Base-by-base conservation (phyloP, 2,113 vertebrate species). In the Poeciliopsis prolifica region DNA sequence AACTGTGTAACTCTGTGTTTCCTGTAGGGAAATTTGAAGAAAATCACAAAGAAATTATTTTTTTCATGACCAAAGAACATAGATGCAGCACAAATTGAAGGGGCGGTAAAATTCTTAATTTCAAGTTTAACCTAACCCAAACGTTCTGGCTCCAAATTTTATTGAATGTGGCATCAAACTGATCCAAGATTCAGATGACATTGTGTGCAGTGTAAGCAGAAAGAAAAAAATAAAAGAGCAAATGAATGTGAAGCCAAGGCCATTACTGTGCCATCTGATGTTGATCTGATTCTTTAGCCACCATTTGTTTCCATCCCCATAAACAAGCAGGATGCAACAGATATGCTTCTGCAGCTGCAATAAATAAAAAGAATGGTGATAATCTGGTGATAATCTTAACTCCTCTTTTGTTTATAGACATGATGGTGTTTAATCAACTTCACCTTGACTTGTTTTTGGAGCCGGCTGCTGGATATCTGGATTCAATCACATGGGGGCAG, bases 141-240 rank as follows among this genome's bases (percentile, higher is more conserved):
- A 73, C 15, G 0, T 79, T 84, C 78, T 79, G 48, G 81, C 48
- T 63, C 77, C 75, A 80, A 79, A 79, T 85, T 17, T 83, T 65
- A 79, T 62, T 61, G 68, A 54, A 71, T 71, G 60, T 62, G 71
- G 65, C 69, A 61, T 78, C 78, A 86, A 76, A 82, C 48, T 61
- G 77, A 65, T 63, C 69, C 19, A 70, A 83, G 73, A 86, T 80
- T 83, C 77, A 83, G 79, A 84, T 74, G 82, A 80, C 75, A 84
- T 63, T 67, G 28, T 73, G 35, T 26, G 35, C 69, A 79, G 74
- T 76, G 63, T 84, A 85, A 82, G 69, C 61, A 60, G 65, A 81
- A 4, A 42, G 10, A 42, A 15, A 15, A 15, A 42, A 15, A 37
- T 9, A 37, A 33, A 77, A 64, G 54, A 63, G 81, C 11, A 33